Conservation (phyloP, 1,140 invertebrate species). For the Lepidotrigona ventralis region DNA sequence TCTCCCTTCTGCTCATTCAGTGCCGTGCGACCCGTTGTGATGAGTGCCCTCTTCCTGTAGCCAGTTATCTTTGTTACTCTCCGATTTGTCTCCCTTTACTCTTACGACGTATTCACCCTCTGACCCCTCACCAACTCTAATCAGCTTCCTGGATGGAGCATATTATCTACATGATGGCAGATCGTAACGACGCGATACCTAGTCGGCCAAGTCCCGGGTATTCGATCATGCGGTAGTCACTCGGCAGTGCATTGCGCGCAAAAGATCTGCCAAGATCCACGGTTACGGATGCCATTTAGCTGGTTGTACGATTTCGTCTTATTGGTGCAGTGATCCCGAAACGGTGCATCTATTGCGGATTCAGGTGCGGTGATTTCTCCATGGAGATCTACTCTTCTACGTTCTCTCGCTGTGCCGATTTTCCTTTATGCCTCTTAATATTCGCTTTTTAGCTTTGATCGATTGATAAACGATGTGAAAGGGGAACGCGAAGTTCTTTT, state of each 20-base stretch:
- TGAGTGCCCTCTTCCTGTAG: constrained; percentile 74
- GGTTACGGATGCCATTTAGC: constrained; percentile 52
- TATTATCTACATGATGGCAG: constrained; percentile 76
- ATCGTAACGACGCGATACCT: constrained; percentile 70
- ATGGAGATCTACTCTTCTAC: not conserved
- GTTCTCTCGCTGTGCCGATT: not conserved
- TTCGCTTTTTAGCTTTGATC: too few species aligned
- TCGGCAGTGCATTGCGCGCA: constrained; percentile 64
- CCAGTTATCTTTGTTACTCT: constrained; percentile 61
- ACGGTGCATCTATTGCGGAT: not conserved
- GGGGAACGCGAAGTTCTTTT: not conserved
- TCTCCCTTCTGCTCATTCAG: constrained; percentile 68
- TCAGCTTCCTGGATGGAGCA: constrained; percentile 76
- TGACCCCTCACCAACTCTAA: constrained; percentile 52
- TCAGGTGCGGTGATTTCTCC: constrained; percentile 34
- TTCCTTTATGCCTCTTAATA: not conserved
- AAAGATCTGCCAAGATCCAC: constrained; percentile 48
- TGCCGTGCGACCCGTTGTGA: constrained; percentile 70
- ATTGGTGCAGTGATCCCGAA: constrained; percentile 49
- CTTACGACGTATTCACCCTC: constrained; percentile 50
- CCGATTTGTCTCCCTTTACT: constrained; percentile 22
- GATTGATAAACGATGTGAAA: too few species aligned
- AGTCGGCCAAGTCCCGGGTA: constrained; percentile 58
- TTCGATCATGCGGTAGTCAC: constrained; percentile 68
- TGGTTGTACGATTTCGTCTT: constrained; percentile 33